Evolutionary conservation across 2,797 vertebrate species (phyloP).

Genomic region (Anguilla megastoma): DNA sequence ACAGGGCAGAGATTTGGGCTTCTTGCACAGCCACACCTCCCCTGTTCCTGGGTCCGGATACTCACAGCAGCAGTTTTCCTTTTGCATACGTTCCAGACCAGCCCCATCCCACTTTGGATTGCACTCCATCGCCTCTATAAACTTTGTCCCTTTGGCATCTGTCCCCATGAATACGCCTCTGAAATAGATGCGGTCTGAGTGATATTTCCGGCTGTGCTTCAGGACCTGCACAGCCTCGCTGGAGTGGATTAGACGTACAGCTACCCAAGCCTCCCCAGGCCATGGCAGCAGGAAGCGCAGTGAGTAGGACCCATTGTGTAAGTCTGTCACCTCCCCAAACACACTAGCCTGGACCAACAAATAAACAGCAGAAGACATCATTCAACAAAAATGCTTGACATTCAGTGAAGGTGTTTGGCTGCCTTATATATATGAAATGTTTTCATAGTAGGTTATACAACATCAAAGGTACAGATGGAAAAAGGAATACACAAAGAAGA

Average conservation of each 20-base stretch:
- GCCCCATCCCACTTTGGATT: constrained; percentile 57
- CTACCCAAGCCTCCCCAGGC: constrained; percentile 73
- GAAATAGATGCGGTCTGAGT: constrained; percentile 78
- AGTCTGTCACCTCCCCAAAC: constrained; percentile 72
- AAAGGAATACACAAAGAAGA: not conserved
- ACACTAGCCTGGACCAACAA: constrained; percentile 53
- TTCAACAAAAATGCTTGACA: not conserved
- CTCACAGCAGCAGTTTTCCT: constrained; percentile 70
- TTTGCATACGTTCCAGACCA: constrained; percentile 59
- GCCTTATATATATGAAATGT: not conserved
- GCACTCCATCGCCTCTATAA: constrained; percentile 71
- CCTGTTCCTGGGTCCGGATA: constrained; percentile 74
- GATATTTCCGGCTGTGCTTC: constrained; percentile 69
- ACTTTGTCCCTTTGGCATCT: constrained; percentile 47
- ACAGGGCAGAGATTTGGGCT: constrained; percentile 74
- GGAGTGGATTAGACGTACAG: constrained; percentile 75
- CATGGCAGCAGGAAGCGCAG: constrained; percentile 76
- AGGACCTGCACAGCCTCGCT: constrained; percentile 77
- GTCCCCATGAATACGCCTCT: constrained; percentile 72
- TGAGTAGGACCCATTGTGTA: constrained; percentile 75
- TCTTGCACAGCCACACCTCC: constrained; percentile 80
- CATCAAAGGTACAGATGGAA: no score
- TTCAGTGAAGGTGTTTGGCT: not conserved
- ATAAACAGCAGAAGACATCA: not conserved
- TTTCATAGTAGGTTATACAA: not conserved